A percentile compares a stretch with the other conserved stretches of the same genome.
Conservation (phyloP, 2,113 vertebrate genomes). For the Numida meleagris region DNA sequence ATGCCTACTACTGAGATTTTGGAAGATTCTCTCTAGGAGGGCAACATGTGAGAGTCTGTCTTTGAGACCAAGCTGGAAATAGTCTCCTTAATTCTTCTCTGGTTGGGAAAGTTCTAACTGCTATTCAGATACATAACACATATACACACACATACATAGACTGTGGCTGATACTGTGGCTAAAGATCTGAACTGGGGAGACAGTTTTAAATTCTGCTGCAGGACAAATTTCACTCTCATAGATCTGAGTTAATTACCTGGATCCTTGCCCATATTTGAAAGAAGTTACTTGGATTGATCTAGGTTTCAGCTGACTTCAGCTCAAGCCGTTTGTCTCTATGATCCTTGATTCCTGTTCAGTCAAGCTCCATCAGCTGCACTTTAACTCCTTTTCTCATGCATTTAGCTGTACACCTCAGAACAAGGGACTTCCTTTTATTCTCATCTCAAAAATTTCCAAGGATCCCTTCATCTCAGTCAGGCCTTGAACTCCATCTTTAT, state of each 20-base stretch:
- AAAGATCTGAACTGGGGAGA: neutral
- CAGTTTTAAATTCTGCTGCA: neutral
- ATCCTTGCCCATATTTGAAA: neutral
- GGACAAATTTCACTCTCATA: neutral
- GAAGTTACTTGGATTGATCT: neutral
- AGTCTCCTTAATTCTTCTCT: neutral
- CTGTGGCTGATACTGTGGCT: neutral
- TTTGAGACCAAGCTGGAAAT: neutral
- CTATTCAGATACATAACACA: neutral
- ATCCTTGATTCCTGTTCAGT: neutral
- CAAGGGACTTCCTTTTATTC: neutral
- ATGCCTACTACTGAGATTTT: neutral
- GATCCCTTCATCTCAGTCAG: neutral
- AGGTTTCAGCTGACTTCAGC: neutral
- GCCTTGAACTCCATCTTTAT: neutral
- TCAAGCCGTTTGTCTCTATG: neutral
- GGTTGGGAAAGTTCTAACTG: neutral
- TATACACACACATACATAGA: fast-evolving
- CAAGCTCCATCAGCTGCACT: neutral
- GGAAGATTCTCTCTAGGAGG: neutral
- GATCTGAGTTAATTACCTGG: neutral
- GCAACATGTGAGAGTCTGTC: neutral
- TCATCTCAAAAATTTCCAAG: neutral
- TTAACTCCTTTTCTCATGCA: neutral
- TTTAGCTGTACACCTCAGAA: too few species aligned